These are phyloP conservation scores for Drosophila eugracilis DNA, from an alignment of 1,140 invertebrate genomes.

Conservation along the genomic window DNA sequence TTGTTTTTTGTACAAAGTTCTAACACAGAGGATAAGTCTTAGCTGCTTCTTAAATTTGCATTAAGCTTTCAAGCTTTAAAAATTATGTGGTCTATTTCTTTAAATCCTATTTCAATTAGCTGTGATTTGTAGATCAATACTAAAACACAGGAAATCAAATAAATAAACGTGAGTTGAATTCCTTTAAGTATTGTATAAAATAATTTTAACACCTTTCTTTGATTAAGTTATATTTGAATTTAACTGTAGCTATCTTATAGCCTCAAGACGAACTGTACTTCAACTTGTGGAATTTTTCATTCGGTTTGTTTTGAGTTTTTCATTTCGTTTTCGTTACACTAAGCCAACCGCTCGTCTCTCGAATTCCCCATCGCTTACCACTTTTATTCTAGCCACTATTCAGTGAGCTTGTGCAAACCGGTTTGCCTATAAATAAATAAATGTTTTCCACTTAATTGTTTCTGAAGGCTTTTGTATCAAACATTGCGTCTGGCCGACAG, in stretches of 20 bases:
- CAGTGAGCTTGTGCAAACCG: slow-evolving; percentile 56
- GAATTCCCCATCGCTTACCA: slow-evolving; percentile 35
- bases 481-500: slow-evolving; percentile 18
- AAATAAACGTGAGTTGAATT: neutral
- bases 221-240: slow-evolving; percentile 2
- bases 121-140: neutral
- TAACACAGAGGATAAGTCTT: too few relatives aligned
- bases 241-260: slow-evolving; percentile 12
- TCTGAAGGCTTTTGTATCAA: slow-evolving; percentile 49
- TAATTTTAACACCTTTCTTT: neutral
- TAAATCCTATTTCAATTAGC: too few relatives aligned
- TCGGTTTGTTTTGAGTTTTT: slow-evolving; percentile 44
- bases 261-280: slow-evolving; percentile 35
- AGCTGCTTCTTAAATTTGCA: too few relatives aligned
- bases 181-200: neutral
- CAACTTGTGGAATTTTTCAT: slow-evolving; percentile 31
- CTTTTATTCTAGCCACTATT: slow-evolving; percentile 50
- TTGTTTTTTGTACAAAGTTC: too few relatives aligned
- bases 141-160: neutral
- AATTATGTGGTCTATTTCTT: too few relatives aligned
- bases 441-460: slow-evolving; percentile 71
- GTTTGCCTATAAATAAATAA: slow-evolving; percentile 67
- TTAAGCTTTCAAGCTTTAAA: too few relatives aligned
- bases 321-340: slow-evolving; percentile 49
- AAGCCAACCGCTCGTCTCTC: slow-evolving; percentile 30